Evolutionary conservation across 2,113 vertebrate species (phyloP).

Genomic region (Rhinogobius similis): DNA sequence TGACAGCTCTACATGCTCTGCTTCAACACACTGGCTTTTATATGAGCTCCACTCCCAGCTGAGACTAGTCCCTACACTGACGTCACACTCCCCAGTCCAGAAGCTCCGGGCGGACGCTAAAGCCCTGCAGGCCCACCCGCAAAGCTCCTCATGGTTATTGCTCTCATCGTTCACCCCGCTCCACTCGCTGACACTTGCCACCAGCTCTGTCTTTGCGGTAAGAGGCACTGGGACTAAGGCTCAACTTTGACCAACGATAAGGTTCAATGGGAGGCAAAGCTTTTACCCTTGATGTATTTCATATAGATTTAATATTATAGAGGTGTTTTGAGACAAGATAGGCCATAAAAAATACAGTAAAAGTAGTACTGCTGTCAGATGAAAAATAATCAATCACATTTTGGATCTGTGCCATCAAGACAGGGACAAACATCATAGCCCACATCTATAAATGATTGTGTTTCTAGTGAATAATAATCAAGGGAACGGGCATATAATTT

Average conservation of each 20-base stretch:
- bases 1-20: conserved; percentile 30
- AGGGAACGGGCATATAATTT: background rate
- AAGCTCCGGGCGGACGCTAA: background rate
- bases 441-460: background rate
- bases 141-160: conserved; percentile 61
- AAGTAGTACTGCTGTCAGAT: background rate
- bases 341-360: background rate
- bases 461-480: background rate
- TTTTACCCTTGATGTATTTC: background rate
- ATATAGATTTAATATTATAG: background rate
- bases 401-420: background rate
- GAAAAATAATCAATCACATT: background rate
- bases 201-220: conserved; percentile 57
- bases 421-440: background rate
- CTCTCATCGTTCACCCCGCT: conserved; percentile 62
- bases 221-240: conserved; percentile 34
- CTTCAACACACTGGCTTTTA: conserved; percentile 3
- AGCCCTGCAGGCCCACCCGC: conserved; percentile 17
- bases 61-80: conserved; percentile 35
- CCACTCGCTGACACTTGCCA: conserved; percentile 63
- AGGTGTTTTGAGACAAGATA: background rate
- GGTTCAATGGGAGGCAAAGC: conserved; percentile 28
- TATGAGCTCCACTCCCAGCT: conserved; percentile 7
- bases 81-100: conserved; percentile 31
- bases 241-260: conserved; percentile 25